phyloP scores from a whole-genome alignment of 64 coral and sea anemone species.

The Montipora foliosa region DNA sequence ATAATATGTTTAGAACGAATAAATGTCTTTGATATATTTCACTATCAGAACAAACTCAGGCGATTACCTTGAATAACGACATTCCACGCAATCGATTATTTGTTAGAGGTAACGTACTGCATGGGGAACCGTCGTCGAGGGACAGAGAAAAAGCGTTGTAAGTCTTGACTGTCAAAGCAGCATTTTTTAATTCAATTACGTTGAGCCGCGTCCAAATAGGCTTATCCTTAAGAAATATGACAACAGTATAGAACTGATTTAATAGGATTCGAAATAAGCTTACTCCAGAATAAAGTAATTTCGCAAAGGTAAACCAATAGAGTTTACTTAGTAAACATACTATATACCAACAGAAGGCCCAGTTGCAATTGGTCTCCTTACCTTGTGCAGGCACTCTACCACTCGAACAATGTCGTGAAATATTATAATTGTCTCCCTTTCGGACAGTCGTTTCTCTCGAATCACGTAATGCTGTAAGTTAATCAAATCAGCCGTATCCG shows the following conservation, averaged over 20 bases:
- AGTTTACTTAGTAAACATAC: too few relatives aligned
- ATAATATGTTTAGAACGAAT: too few relatives aligned
- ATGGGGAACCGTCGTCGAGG: too few relatives aligned
- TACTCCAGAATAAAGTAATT: too few relatives aligned
- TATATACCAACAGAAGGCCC: too few relatives aligned
- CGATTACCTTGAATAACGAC: not conserved
- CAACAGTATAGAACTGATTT: not conserved
- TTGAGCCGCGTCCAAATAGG: too few relatives aligned
- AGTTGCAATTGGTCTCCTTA: slow-evolving; percentile 4
- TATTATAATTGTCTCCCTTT: slow-evolving; percentile 96
- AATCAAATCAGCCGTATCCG: slow-evolving; percentile 89
- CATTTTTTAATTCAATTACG: not conserved
- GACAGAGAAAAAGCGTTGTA: too few relatives aligned
- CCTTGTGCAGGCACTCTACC: slow-evolving; percentile 96
- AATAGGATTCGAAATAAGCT: too few relatives aligned
- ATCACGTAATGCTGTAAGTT: slow-evolving; percentile 99
- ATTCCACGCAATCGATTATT: not conserved
- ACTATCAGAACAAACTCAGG: not conserved
- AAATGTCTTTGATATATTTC: too few relatives aligned
- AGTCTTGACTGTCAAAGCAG: too few relatives aligned
- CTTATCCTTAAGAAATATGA: not conserved
- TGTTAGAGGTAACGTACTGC: too few relatives aligned
- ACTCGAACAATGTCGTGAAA: slow-evolving; percentile 98
- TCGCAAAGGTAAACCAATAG: too few relatives aligned
- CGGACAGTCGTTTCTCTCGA: slow-evolving; percentile 91